phyloP scores from a whole-genome alignment of 1,140 invertebrate species.

The Anastatus disparis region DNA sequence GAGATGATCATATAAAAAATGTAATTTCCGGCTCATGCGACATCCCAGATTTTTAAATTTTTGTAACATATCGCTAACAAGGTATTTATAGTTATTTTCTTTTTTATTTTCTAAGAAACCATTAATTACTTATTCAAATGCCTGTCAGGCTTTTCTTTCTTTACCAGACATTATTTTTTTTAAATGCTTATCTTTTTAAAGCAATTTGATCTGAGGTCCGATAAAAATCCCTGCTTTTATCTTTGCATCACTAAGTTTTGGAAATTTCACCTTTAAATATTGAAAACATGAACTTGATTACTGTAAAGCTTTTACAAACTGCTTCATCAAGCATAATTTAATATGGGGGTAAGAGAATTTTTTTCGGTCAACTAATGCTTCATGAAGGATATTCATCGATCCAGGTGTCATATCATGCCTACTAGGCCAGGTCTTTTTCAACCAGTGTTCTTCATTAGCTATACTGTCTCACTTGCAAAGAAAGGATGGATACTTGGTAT shows the following conservation, averaged over 20 bases:
- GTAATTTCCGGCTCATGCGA: conserved; percentile 6
- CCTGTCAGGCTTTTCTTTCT: neutral
- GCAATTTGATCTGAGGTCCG: too few relatives aligned
- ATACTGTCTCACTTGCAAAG: conserved; percentile 8
- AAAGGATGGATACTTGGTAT: conserved; percentile 13
- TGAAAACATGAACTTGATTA: neutral
- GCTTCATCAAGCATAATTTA: neutral
- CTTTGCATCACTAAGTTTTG: neutral
- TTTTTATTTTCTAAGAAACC: conserved; percentile 3
- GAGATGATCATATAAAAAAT: conserved; percentile 4
- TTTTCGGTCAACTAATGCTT: neutral
- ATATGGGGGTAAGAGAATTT: neutral
- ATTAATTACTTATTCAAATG: neutral
- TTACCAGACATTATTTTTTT: neutral
- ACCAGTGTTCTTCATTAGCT: neutral
- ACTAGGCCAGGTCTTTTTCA: neutral
- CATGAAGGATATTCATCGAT: neutral
- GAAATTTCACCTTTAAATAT: neutral
- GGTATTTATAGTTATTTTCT: neutral
- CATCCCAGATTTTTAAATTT: neutral
- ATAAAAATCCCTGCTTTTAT: neutral
- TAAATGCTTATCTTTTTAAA: neutral
- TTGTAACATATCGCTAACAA: neutral
- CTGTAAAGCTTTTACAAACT: neutral
- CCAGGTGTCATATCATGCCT: neutral